Evolutionary conservation across 64 coral and sea anemone genomes (phyloP), one percentile per base, ranked within the genome.

Genomic region (Actinia equina): DNA sequence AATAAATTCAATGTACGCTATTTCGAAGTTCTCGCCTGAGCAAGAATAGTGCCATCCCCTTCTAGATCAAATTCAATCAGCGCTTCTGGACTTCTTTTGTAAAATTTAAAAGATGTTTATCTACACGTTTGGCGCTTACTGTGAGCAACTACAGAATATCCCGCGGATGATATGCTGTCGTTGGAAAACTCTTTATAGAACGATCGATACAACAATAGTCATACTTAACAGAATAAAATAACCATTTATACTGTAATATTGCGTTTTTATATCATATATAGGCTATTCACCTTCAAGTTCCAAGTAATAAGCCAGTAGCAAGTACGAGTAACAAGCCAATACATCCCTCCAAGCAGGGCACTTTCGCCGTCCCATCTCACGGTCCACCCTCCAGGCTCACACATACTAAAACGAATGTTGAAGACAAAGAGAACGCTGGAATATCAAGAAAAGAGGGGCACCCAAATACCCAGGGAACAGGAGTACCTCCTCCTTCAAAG

Each of bases 341-440:
- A 10, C 62, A 45, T 81, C 20, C 37, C 5, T 20, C 80, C 44
- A 82, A 82, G 3, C 80, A 57, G 20, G 80, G 80, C 20, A 82
- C 80, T 53, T 82, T 74, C 41, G 69, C 69, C n/a, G 69, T 74
- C 0, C 69, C 69, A 11, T 13, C 69, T 14, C 69, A 74, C 1
- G 69, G 69, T 15, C 23, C 23, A 74, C 69, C 69, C 69, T 74
- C 69, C 7, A 41, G 69, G 20, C 23, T 27, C 0, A 82, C 80
- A 82, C 80, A 82, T 45, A 82, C 44, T 49, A 82, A 74, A 41
- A 74, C 69, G 20, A 74, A 74, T 30, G 26, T 41, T 13, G 53
- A 82, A 52, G 43, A 82, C 43, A 82, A 82, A 51, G 80, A 82
- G 45, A 82, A 82, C 44, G 17, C 15, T 51, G 80, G 80, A 12